Evolutionary conservation across 1,140 invertebrate species (phyloP).

Genomic region (Dendroctonus valens): DNA sequence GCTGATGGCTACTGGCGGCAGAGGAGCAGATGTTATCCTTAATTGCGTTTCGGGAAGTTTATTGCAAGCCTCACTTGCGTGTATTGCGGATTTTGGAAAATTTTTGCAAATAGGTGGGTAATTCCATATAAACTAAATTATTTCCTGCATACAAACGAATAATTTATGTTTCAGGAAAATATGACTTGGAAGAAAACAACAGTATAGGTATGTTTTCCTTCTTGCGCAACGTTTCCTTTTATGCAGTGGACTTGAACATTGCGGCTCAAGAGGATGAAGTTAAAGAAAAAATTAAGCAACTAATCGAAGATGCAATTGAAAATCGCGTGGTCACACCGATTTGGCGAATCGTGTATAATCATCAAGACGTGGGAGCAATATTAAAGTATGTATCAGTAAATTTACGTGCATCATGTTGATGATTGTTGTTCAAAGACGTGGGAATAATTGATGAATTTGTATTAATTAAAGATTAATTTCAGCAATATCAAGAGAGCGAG

Average conservation of each 20-base stretch:
- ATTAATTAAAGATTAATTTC: slow-evolving; percentile 28
- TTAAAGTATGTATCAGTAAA: slow-evolving; percentile 35
- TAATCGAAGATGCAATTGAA: slow-evolving; percentile 39
- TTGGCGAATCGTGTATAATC: slow-evolving; percentile 39
- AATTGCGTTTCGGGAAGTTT: slow-evolving; percentile 65
- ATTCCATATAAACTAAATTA: neutral
- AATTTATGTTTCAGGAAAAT: slow-evolving; percentile 51
- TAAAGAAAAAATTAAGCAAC: slow-evolving; percentile 40
- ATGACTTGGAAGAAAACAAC: slow-evolving; percentile 66
- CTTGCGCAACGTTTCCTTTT: slow-evolving; percentile 49
- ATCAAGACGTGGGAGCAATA: slow-evolving; percentile 40
- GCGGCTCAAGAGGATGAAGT: slow-evolving; percentile 37
- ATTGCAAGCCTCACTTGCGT: slow-evolving; percentile 62
- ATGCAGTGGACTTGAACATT: slow-evolving; percentile 41
- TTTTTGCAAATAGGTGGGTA: slow-evolving; percentile 67
- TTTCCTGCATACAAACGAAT: neutral
- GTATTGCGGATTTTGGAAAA: slow-evolving; percentile 63
- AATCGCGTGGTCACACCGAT: slow-evolving; percentile 38
- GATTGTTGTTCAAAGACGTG: neutral
- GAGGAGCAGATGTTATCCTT: slow-evolving; percentile 61
- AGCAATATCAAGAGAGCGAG: slow-evolving; percentile 36
- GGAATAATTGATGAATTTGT: neutral
- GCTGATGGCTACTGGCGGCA: slow-evolving; percentile 51
- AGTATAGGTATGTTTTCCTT: slow-evolving; percentile 62
- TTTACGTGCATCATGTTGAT: neutral